These are phyloP conservation scores for Barnardius zonarius DNA, from an alignment of 2,113 vertebrate genomes.

Conservation along the genomic window DNA sequence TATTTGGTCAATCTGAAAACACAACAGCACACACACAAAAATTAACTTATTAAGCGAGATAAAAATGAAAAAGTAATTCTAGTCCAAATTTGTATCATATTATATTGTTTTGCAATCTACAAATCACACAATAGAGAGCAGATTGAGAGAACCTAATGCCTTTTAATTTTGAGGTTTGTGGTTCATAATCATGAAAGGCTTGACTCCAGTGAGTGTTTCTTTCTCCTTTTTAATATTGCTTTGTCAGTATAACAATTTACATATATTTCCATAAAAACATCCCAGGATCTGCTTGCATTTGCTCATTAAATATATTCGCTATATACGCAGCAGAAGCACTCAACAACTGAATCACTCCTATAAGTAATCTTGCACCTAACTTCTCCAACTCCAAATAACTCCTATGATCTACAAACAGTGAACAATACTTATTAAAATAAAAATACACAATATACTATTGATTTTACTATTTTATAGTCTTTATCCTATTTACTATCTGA, in stretches of 20 bases:
- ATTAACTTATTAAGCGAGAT: background rate
- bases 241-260: background rate
- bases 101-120: background rate
- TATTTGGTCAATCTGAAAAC: background rate
- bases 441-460: fast-evolving
- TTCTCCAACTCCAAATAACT: background rate
- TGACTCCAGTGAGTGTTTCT: fast-evolving
- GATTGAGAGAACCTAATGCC: background rate
- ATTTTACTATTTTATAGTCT: background rate
- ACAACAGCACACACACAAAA: fast-evolving
- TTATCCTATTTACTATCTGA: background rate
- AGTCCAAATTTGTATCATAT: background rate
- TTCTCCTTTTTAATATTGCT: background rate
- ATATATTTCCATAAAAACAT: background rate
- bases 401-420: background rate
- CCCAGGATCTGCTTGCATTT: background rate
- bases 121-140: background rate
- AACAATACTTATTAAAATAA: background rate
- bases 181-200: background rate
- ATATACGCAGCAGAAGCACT: background rate
- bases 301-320: background rate
- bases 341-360: background rate
- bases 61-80: background rate
- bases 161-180: background rate
- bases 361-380: background rate